Conservation (phyloP, 2,113 vertebrate species). For the Megaceryle maxima region DNA sequence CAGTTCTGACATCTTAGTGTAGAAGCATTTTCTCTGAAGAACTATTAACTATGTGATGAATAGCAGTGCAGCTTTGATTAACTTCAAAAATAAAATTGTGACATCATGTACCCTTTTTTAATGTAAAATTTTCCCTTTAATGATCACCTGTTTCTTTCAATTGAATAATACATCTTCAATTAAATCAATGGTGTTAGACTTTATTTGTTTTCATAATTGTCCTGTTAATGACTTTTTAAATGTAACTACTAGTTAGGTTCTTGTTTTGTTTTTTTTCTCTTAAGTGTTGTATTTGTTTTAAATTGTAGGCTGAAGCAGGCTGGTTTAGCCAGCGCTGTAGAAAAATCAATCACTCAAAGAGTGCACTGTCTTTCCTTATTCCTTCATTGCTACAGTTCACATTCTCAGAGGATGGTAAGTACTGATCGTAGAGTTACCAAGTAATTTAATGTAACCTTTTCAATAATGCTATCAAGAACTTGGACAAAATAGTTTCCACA, state of each 20-base stretch:
- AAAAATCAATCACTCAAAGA: constrained; percentile 98
- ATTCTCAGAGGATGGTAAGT: constrained; percentile 95
- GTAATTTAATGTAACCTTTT: not conserved
- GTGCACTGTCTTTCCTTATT: constrained; percentile 90
- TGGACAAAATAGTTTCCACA: not conserved
- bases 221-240: not conserved
- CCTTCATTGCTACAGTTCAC: constrained; percentile 95
- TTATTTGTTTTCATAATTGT: not conserved
- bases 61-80: not conserved
- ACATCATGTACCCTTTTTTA: not conserved
- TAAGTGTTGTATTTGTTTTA: not conserved
- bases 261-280: not conserved
- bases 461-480: not conserved
- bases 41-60: not conserved
- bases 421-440: not conserved
- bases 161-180: not conserved
- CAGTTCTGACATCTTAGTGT: not conserved
- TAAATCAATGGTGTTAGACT: not conserved
- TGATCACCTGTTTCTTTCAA: not conserved
- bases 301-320: constrained; percentile 89
- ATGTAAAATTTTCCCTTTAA: not conserved
- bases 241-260: rapidly evolving
- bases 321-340: constrained; percentile 96
- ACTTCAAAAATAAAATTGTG: not conserved
- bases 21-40: not conserved